These are phyloP conservation scores for Gobionotothen gibberifrons DNA, from an alignment of 2,797 vertebrate genomes.

Conservation along the genomic window DNA sequence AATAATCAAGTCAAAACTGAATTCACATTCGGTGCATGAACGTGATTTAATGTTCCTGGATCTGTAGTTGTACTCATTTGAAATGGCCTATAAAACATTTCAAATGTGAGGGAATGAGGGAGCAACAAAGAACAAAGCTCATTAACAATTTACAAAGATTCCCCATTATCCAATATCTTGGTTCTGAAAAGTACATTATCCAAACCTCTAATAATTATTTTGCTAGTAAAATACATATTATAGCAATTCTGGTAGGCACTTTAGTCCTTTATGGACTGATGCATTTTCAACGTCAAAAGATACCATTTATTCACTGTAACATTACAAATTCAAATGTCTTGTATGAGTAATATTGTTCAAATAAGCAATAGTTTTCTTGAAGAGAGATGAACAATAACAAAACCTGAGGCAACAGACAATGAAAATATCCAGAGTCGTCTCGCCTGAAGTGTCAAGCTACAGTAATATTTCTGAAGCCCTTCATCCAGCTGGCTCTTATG, in stretches of 20 bases:
- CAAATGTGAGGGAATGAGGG: not conserved
- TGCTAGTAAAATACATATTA: not conserved
- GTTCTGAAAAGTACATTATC: not conserved
- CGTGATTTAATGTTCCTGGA: constrained; percentile 8
- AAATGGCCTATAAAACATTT: not conserved
- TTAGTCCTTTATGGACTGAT: constrained; percentile 1
- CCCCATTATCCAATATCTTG: not conserved
- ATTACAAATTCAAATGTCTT: constrained; percentile 14
- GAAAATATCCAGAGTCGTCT: constrained; percentile 18
- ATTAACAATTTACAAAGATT: not conserved
- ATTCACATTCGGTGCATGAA: constrained; percentile 31
- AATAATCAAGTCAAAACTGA: constrained; percentile 23
- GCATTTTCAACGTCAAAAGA: not conserved
- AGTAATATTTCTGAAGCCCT: constrained; percentile 59
- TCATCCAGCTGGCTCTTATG: constrained; percentile 61
- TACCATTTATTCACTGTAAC: not conserved
- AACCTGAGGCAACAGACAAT: constrained; percentile 4
- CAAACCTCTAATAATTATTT: not conserved
- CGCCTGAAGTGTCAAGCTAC: constrained; percentile 25
- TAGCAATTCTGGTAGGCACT: not conserved
- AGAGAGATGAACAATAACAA: constrained; percentile 23
- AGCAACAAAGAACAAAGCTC: not conserved
- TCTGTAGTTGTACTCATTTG: not conserved
- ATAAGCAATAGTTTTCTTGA: constrained; percentile 15
- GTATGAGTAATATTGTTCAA: constrained; percentile 18